Evolutionary conservation across 2,113 vertebrate species (phyloP), one percentile per base, ranked within the genome.

Genomic region (Corvus hawaiiensis): DNA sequence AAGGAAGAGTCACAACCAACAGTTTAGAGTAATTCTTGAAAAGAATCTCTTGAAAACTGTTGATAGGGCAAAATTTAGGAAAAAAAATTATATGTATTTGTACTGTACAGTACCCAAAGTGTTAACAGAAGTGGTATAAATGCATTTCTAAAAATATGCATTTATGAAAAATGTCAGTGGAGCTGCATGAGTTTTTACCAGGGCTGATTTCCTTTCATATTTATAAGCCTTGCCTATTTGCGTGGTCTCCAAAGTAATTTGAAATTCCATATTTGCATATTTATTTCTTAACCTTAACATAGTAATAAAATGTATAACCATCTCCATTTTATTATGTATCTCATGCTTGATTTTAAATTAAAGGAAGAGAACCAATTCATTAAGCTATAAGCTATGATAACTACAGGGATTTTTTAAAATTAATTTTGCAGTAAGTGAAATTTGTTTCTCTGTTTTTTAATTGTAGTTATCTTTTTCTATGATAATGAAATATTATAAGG

Each of bases 181-280:
- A 92, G 21, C 79, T 43, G 71, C 54, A 32, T 39, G 72, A 73
- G 51, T 74, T 93, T 95, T 88, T 72, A 86, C 43, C 64, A 86
- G 68, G 55, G 30, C 59, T 88, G 83, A 48, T 43, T 94, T 92
- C 48, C 75, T 94, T 95, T 95, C 80, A 74, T 94, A 88, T 93
- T 95, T 94, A 92, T 90, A 92, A 92, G 77, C 84, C 85, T 90
- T 84, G 76, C 30, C 51, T 92, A 55, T 59, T 86, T 92, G 48
- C 4, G 0, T 81, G 80, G 75, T 86, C 88, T 94, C 90, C 86
- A 86, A 94, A 93, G 88, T 55, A 92, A 93, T 95, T 90, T 92
- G 43, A 71, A 90, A 92, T 77, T 90, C 68, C 30, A 28, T 78
- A 84, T 96, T 94, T 96, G 83, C 92, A 81, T 96, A 93, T 84